Conservation (phyloP, 2,888 invertebrate species). For the Drosophila neoperkinsi region DNA sequence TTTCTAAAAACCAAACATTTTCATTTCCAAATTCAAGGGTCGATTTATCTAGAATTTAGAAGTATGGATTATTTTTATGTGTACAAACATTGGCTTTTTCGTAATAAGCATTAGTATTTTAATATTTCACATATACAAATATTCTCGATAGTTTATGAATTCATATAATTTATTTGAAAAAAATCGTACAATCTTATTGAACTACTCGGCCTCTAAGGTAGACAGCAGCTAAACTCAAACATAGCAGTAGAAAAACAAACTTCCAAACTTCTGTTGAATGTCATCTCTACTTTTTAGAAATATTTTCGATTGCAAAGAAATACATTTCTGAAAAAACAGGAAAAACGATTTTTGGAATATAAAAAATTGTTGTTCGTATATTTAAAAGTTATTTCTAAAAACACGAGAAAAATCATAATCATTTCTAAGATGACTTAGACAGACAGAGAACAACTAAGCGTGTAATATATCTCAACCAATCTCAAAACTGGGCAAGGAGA, state of each 20-base stretch:
- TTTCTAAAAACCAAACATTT: background rate
- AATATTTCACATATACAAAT: background rate
- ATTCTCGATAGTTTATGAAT: background rate
- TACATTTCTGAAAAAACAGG: background rate
- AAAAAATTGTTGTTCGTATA: background rate
- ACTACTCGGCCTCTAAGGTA: background rate
- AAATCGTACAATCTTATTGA: background rate
- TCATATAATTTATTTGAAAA: background rate
- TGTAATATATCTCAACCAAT: background rate
- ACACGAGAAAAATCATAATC: background rate
- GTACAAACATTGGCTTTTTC: no score
- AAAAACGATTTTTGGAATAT: background rate
- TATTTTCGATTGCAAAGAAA: background rate
- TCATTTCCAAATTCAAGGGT: background rate
- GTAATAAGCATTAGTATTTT: background rate
- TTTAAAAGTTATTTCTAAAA: background rate
- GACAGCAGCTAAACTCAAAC: background rate
- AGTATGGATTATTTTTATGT: background rate
- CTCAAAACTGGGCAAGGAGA: no score
- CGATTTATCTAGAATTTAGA: accelerated
- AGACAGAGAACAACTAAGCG: background rate
- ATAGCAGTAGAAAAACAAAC: background rate
- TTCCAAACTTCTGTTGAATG: background rate
- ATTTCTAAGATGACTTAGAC: background rate
- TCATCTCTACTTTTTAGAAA: background rate